Base-by-base conservation (phyloP, 2,888 invertebrate genomes). In the Chrysomela aeneicollis region DNA sequence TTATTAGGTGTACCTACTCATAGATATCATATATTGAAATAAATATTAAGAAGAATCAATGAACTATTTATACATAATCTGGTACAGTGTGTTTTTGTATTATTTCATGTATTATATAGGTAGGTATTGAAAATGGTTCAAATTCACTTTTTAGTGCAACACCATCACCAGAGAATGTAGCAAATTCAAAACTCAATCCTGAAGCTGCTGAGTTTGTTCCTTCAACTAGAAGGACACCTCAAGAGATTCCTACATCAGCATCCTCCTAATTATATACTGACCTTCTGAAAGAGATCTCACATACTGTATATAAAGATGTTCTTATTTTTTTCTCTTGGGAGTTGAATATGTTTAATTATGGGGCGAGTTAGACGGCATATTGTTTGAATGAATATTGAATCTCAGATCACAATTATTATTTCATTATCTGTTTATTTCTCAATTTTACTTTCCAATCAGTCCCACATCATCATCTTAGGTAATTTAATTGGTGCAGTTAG, bases 181-280 rank as follows among this genome's bases (percentile, higher is more conserved):
- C 92, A 80, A 92, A 92, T 59, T 82, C 82, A 62, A 90, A 90
- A 46, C 84, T 94, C 64, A 94, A 94, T 84, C 94, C 94, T 0
- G 86, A 94, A 72, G 94, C 94, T 0, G 92, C 92, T 0, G 94
- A 94, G 83, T 94, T 94, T 77, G 88, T 94, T 62, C 94, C 94
- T 72, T 68, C 69, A 9, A 69, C 42, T 53, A 53, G 66, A 61
- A 70, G 68, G 58, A 61, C 67, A 37, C 70, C 72, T 26, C 69
- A 69, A 52, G 71, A 72, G 21, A 67, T 63, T 54, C 69, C 72
- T 58, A 68, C 69, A 37, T 67, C 73, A 42, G 64, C 70, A 50
- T 68, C 65, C 18, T 70, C 71, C 59, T 70, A 71, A 71, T 71
- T 67, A 67, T 68, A 69, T 57, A 52, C 42, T 4, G 42, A n/a